Evolutionary conservation across 1,140 invertebrate species (phyloP).

Genomic region (Calosoma granatense): DNA sequence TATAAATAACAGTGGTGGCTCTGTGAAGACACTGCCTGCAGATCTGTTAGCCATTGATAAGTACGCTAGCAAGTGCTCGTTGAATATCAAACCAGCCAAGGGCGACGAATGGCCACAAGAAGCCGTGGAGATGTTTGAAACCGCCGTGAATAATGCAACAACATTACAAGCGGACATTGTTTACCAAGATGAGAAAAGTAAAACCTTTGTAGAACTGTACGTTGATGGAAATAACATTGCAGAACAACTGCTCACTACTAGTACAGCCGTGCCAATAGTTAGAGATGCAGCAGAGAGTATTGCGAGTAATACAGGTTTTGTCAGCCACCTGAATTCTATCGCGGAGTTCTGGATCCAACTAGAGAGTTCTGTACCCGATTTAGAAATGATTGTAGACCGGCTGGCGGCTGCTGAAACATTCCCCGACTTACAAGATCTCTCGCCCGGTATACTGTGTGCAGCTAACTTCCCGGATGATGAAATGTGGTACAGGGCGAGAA

Average conservation of each 20-base stretch:
- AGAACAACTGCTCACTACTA: constrained; percentile 43
- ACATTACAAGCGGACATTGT: constrained; percentile 40
- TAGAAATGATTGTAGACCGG: constrained; percentile 50
- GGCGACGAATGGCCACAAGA: constrained; percentile 55
- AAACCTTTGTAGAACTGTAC: constrained; percentile 54
- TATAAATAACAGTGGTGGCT: constrained; percentile 42
- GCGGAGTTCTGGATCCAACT: constrained; percentile 62
- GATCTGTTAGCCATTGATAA: constrained; percentile 39
- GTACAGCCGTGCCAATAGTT: constrained; percentile 33
- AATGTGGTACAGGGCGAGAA: constrained; percentile 57
- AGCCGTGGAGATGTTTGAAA: constrained; percentile 46
- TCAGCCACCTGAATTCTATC: constrained; percentile 55
- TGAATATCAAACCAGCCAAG: constrained; percentile 51
- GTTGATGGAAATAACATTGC: constrained; percentile 47
- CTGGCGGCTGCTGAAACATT: constrained; percentile 44
- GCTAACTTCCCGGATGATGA: constrained; percentile 58
- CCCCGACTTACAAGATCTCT: constrained; percentile 35
- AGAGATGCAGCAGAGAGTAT: constrained; percentile 12
- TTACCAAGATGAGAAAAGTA: constrained; percentile 45
- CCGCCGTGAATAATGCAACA: constrained; percentile 34
- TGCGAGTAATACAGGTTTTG: constrained; percentile 43
- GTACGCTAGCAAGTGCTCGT: constrained; percentile 49
- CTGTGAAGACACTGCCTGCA: constrained; percentile 49
- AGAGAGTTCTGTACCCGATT: constrained; percentile 45
- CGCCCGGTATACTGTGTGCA: constrained; percentile 50